Evolutionary conservation across 2,888 invertebrate genomes (phyloP), one percentile per base, ranked within the genome.

Genomic region (Calephelis perditalis): DNA sequence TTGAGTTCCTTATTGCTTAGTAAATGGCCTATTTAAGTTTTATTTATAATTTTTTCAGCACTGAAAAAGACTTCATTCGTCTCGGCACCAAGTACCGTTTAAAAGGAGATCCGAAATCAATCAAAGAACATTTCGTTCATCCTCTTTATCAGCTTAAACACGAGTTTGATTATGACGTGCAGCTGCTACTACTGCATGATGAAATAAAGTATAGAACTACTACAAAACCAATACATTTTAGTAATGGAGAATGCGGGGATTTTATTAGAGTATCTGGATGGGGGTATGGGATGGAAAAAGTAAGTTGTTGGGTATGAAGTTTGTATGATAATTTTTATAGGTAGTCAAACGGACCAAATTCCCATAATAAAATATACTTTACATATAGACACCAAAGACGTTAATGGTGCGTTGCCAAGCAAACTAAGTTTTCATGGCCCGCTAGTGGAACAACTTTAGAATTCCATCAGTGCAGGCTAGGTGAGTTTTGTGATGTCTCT

Each of bases 271-370:
- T 86, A 0, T 66, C 78, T 49, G 88, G 88, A 4, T 88, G 88
- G 88, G 88, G 88, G 5, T 84, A 79, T 69, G 59, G 69, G 0
- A 63, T 65, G 45, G 86, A 86, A 66, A 76, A 75, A 67, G 86
- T 84, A 60, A 68, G 74, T 26, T 3, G 4, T 26, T 26, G 26
- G 26, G 3, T 26, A 26, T 26, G 26, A 26, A 26, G 26, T 26
- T 26, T 3, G 26, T 3, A 26, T 26, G 26, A 26, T 26, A 26
- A 26, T 26, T 3, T 26, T 26, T 26, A 26, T 3, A 26, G 15
- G 15, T 15, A 26, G 26, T 26, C 4, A 26, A 3, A 26, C 4
- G 4, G 26, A 26, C 26, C 26, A 26, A 26, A 26, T 26, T 26
- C 26, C 4, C 26, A 4, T 26, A 26, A 3, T 3, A 26, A 26